phyloP scores from a whole-genome alignment of 2,888 invertebrate species.

The Phyllotreta striolata region DNA sequence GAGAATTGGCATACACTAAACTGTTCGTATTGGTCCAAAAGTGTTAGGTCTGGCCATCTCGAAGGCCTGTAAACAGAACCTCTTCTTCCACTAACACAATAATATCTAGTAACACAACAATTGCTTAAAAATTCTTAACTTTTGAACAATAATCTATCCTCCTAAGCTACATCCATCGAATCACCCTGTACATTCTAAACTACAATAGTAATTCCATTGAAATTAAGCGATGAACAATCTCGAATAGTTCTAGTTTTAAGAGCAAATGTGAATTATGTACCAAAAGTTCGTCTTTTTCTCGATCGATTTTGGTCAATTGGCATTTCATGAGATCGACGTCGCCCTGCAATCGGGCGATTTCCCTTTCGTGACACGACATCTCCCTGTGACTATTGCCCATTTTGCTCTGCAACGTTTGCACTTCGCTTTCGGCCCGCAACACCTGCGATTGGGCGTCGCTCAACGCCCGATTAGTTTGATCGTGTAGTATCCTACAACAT shows the following conservation, averaged over 20 bases:
- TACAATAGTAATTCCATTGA: too few relatives aligned
- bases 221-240: not conserved
- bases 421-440: constrained; percentile 69
- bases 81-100: too few relatives aligned
- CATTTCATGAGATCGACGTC: constrained; percentile 71
- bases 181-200: too few relatives aligned
- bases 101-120: too few relatives aligned
- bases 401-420: constrained; percentile 67
- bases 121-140: too few relatives aligned
- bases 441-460: constrained; percentile 75
- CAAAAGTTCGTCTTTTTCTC: constrained; percentile 74
- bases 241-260: not conserved
- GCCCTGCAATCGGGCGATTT: constrained; percentile 68
- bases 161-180: too few relatives aligned
- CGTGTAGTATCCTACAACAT: constrained; percentile 78
- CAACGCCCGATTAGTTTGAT: constrained; percentile 78
- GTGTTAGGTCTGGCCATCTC: too few relatives aligned
- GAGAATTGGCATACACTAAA: too few relatives aligned
- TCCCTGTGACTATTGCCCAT: constrained; percentile 43
- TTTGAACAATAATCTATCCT: too few relatives aligned
- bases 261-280: constrained; percentile 54
- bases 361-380: constrained; percentile 63
- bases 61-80: too few relatives aligned
- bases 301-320: constrained; percentile 71
- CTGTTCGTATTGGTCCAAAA: too few relatives aligned